Percentiles rank a stretch among this genome's conserved stretches.
phyloP scores from a whole-genome alignment of 2,888 invertebrate genomes.

The Agriopis aurantiaria region DNA sequence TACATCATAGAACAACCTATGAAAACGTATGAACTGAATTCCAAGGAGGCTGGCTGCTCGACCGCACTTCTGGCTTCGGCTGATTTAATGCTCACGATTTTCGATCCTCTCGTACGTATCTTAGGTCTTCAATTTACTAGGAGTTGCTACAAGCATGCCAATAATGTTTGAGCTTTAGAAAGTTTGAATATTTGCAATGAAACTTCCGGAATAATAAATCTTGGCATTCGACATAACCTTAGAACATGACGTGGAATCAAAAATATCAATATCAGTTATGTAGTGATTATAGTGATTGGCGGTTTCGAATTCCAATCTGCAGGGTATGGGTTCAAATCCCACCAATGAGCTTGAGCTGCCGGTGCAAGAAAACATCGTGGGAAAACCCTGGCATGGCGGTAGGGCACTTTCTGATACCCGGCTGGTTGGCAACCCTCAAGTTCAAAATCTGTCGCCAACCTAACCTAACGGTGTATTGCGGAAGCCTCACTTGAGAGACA shows the following conservation, averaged over 20 bases:
- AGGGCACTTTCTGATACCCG: too few species aligned
- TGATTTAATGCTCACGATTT: constrained; percentile 32
- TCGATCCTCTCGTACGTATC: constrained; percentile 19
- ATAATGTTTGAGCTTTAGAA: not conserved
- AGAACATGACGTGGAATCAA: not conserved
- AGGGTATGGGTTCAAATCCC: too few species aligned
- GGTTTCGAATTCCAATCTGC: too few species aligned
- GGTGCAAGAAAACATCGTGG: too few species aligned
- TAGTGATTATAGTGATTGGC: too few species aligned
- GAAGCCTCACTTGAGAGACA: too few species aligned
- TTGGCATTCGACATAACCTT: not conserved
- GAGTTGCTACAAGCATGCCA: constrained; percentile 17
- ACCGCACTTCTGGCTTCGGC: constrained; percentile 20
- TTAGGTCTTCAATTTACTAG: constrained; percentile 15
- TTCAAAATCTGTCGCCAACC: too few species aligned
- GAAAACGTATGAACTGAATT: constrained; percentile 14
- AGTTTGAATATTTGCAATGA: constrained; percentile 1
- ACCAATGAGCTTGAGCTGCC: too few species aligned
- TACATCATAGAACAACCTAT: not conserved
- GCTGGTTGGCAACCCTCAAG: too few species aligned
- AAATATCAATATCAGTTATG: too few species aligned
- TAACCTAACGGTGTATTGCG: too few species aligned
- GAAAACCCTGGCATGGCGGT: too few species aligned
- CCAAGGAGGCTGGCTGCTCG: constrained; percentile 24
- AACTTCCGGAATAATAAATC: not conserved